phyloP scores from a whole-genome alignment of 2,113 vertebrate genomes.

The Scophthalmus maximus region DNA sequence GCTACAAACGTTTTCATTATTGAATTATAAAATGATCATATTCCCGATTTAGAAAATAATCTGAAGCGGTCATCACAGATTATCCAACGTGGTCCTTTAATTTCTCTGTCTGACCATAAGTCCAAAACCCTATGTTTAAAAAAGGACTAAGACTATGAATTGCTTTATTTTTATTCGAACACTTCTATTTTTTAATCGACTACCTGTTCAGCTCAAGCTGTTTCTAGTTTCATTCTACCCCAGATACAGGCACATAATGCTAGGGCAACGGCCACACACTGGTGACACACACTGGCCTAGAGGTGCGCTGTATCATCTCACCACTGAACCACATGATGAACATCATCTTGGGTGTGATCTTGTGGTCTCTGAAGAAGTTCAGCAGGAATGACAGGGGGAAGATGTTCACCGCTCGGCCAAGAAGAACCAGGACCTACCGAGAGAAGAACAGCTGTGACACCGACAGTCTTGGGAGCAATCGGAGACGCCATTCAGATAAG shows the following conservation, averaged over 20 bases:
- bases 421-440: constrained; percentile 91
- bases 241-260: not conserved
- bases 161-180: too few species aligned
- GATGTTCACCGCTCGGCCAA: constrained; percentile 96
- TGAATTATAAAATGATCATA: too few species aligned
- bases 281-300: not conserved
- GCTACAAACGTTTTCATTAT: too few species aligned
- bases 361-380: constrained; percentile 98
- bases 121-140: too few species aligned
- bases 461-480: not conserved
- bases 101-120: too few species aligned
- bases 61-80: too few species aligned
- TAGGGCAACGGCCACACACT: not conserved
- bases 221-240: not conserved
- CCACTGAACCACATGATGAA: constrained; percentile 99
- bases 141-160: too few species aligned
- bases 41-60: too few species aligned
- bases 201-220: too few species aligned
- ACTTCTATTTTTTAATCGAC: too few species aligned
- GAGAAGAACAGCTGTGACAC: constrained; percentile 2
- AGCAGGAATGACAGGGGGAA: constrained; percentile 96
- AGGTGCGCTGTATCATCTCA: constrained; percentile 74
- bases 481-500: not conserved
- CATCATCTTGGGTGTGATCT: constrained; percentile 99
- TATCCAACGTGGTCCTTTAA: too few species aligned